Evolutionary conservation across 1,140 invertebrate species (phyloP).

Genomic region (Bombus soroeensis): DNA sequence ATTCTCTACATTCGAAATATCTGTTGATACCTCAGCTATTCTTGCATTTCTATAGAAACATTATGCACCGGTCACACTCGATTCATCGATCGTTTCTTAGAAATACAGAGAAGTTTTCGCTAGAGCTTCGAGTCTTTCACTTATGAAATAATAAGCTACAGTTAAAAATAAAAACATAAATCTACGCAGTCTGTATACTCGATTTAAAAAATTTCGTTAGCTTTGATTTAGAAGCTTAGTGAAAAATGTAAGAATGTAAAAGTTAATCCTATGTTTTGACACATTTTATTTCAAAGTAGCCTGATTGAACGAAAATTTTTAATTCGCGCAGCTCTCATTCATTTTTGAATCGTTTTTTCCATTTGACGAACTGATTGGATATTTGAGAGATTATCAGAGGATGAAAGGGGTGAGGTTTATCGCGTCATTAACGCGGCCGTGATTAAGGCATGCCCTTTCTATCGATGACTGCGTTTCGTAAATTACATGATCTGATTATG

Average conservation of each 20-base stretch:
- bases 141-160: not conserved
- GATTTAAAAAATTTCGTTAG: not conserved
- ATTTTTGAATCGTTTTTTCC: not conserved
- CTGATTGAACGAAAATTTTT: too few species aligned
- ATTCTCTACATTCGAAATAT: not conserved
- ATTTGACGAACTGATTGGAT: not conserved
- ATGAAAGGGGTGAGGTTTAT: not conserved
- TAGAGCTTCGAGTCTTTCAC: not conserved
- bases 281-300: too few species aligned
- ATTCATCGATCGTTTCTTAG: not conserved
- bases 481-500: not conserved
- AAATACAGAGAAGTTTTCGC: not conserved
- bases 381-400: not conserved
- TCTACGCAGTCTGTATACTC: too few species aligned
- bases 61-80: not conserved
- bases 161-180: not conserved
- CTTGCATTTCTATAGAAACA: not conserved
- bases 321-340: too few species aligned
- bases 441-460: not conserved
- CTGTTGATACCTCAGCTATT: not conserved
- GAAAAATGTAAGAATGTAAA: too few species aligned
- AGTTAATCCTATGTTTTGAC: too few species aligned
- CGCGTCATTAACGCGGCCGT: not conserved
- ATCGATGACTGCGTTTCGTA: not conserved
- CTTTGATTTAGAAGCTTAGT: not conserved